Base-by-base conservation (phyloP, 2,888 invertebrate genomes). In the Neoitamus cyanurus region DNA sequence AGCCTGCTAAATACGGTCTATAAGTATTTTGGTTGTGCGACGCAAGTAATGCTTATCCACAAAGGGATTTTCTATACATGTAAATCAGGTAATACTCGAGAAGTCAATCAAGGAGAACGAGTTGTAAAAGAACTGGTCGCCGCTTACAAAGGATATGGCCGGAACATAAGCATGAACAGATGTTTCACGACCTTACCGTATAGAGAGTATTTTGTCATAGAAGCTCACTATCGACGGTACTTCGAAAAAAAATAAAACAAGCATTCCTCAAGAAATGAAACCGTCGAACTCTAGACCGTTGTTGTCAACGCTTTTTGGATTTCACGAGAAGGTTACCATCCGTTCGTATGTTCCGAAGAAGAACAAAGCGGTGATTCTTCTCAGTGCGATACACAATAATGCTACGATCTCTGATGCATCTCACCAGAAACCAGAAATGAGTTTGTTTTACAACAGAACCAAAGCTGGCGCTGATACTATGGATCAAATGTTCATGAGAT, bases 1-100 rank as follows among this genome's bases (percentile, higher is more conserved):
- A 84, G 58, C 82, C 82, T 11, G 75, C 73, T 28, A 82, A 82
- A 48, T 80, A 72, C 28, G 88, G 87, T 20, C 87, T 88, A 20
- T 88, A 89, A 86, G 86, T 89, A 11, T 88, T 87, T 86, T 89
- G 88, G 88, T 85, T 88, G 25, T 88, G 88, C 82, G 87, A 89
- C 86, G 85, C 88, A 30, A 84, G 86, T 85, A 88, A 87, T 77
- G 72, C 87, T 28, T 88, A 88, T 87, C 88, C 88, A 42, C 80
- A 11, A 36, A 82, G 30, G 88, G 87, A 58, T 86, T 30, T 36
- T 88, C 42, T 88, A 88, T 85, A 88, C 87, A 85, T 88, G 87
- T 30, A 69, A 82, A 46, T 3, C 34, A 36, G 42, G 37, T 5
- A 73, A 78, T 2, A n/a, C 28, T 11, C 83, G 73, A 36, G 78